Evolutionary conservation across 2,797 vertebrate species (phyloP), one percentile per base, ranked within the genome.

Genomic region (Anniella stebbinsi): DNA sequence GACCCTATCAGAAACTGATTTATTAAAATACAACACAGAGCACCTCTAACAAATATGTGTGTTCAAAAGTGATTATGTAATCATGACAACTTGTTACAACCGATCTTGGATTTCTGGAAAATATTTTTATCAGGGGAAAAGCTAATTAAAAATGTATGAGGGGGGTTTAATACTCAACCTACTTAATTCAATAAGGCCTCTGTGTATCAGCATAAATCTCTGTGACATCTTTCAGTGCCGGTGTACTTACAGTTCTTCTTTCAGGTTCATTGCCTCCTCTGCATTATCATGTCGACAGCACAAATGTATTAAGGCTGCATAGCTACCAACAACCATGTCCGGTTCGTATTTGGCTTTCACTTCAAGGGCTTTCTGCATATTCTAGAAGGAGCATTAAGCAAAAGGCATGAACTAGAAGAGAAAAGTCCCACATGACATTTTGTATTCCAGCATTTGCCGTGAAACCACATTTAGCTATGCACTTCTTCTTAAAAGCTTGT

Each of bases 161-260:
- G 88, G 85, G 93, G 91, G 38, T 57, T 81, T 94, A 95, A 93
- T 94, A 95, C 78, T 95, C 95, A 94, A 93, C 94, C 94, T 92
- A 96, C 88, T 94, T 95, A 95, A 96, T 94, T 95, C 95, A 95
- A 93, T 94, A 93, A 96, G 95, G 95, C n/a, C n/a, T 94, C 94
- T 95, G 90, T 93, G 85, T 89, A 95, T 95, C 88, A 96, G 94
- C 95, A 95, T 94, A 94, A 95, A 95, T 94, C 93, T 89, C 92
- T 92, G 88, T 92, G 95, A 96, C 94, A 89, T 96, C 94, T 94
- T 96, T 96, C 94, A 89, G 92, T 92, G 95, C 96, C 88, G 93
- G 91, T 90, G 88, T 97, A 98, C 99, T 98, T 97, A 99, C 99
- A 99, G 88, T 96, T 99, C 99, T 93, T 96, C 98, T 97, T 99